These are phyloP conservation scores for Melanophora roralis DNA, from an alignment of 2,888 invertebrate species.

Conservation along the genomic window DNA sequence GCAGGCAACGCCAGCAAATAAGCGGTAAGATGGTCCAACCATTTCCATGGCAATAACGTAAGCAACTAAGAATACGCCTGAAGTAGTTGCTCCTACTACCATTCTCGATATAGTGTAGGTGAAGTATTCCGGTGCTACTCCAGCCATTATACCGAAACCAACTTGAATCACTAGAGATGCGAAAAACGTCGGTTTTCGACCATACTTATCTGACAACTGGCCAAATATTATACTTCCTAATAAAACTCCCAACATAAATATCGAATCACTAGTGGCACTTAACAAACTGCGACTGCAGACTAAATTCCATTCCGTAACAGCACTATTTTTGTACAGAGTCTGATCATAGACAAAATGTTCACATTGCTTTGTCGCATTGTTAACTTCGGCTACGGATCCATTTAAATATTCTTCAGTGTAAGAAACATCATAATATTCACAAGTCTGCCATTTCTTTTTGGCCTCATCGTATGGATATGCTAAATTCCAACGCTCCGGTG, in stretches of 20 bases:
- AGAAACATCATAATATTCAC: constrained; percentile 78
- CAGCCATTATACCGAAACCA: constrained; percentile 82
- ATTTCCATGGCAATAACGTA: constrained; percentile 87
- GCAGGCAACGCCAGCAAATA: constrained; percentile 84
- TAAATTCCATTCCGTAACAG: constrained; percentile 84
- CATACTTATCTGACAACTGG: constrained; percentile 84
- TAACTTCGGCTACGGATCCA: constrained; percentile 65
- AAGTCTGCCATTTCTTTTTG: constrained; percentile 78
- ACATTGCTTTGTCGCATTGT: constrained; percentile 77
- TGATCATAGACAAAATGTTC: constrained; percentile 81
- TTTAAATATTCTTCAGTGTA: constrained; percentile 73
- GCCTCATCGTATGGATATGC: constrained; percentile 80
- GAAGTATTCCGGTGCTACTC: constrained; percentile 83
- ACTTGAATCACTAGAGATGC: constrained; percentile 83
- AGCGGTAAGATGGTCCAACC: constrained; percentile 84
- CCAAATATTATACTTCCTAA: constrained; percentile 85
- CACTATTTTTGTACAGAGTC: constrained; percentile 80
- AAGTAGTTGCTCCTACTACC: constrained; percentile 85
- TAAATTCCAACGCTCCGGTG: constrained; percentile 77
- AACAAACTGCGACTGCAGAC: constrained; percentile 82
- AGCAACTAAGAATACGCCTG: constrained; percentile 86
- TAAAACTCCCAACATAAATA: constrained; percentile 84
- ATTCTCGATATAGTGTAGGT: constrained; percentile 83
- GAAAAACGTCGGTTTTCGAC: constrained; percentile 85
- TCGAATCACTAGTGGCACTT: constrained; percentile 82